Base-by-base conservation (phyloP, 2,113 vertebrate genomes). In the Blennius ocellaris region DNA sequence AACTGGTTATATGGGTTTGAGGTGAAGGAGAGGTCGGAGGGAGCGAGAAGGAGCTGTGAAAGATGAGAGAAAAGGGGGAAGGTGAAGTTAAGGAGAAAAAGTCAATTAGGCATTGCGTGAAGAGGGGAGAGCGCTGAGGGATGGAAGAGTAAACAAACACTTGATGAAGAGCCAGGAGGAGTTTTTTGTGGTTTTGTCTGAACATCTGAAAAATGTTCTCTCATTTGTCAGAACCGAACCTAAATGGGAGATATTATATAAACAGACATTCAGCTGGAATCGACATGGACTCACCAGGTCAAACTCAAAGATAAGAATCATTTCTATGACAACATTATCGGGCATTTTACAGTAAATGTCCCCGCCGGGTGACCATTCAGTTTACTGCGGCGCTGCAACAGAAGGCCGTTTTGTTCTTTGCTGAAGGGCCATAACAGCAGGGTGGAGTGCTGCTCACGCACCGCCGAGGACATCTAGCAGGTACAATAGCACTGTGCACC, bases 1-100 rank as follows among this genome's bases (percentile, higher is more conserved):
- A 58, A 30, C 11, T 59, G 50, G 51, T 72, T 72, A 60, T 65
- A 51, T 39, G 62, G 53, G 70, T 79, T 69, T 69, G 30, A 81
- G 77, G 81, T 78, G 75, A 79, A 70, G 47, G 49, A 73, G 12
- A 72, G 72, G 73, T 3, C 2, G 39, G 54, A 70, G 57, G 71
- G 44, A 41, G 48, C 41, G 62, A 70, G 44, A 41, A 51, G 41
- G 17, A 66, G 69, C 38, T 55, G 68, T 36, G 37, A 47, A n/a
- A 50, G 50, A 53, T 6, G 15, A 58, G 65, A 44, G 43, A 21
- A 39, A 55, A 37, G 59, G 40, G 40, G 55, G 45, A 73, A 78
- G 53, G 51, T 40, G 48, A 72, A 67, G 56, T 41, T 16, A 38
- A 63, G 77, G 63, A 48, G 48, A 54, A 50, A 62, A 63, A 43